phyloP scores from a whole-genome alignment of 2,888 invertebrate genomes.

The Rhopalosiphum nymphaeae region DNA sequence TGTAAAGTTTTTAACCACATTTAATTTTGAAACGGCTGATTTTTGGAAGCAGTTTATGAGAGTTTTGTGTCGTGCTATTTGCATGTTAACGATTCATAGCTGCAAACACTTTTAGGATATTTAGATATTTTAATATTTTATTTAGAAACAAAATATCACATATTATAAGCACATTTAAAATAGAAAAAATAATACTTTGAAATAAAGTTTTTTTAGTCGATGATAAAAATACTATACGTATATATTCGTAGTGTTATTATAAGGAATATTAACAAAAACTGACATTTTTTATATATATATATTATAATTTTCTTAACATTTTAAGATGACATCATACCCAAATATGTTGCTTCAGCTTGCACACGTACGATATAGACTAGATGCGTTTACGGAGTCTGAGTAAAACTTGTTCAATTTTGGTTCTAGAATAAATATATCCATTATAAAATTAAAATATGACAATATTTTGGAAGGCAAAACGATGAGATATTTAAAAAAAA shows the following conservation, averaged over 20 bases:
- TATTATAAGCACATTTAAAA: background rate
- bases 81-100: background rate
- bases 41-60: background rate
- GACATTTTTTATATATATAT: background rate
- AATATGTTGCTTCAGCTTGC: too few species aligned
- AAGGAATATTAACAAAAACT: background rate
- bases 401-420: too few species aligned
- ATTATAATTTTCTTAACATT: background rate
- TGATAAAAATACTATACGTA: background rate
- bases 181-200: background rate
- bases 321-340: too few species aligned
- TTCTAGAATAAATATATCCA: too few species aligned
- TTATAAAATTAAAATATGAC: too few species aligned
- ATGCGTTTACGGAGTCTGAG: too few species aligned
- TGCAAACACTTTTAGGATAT: background rate
- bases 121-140: background rate
- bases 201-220: background rate
- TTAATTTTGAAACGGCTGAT: background rate
- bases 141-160: background rate
- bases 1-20: slow-evolving; percentile 28
- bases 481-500: too few species aligned
- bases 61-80: background rate
- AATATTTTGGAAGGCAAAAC: too few species aligned
- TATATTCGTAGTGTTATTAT: background rate
- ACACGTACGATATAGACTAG: too few species aligned